phyloP scores from a whole-genome alignment of 2,888 invertebrate genomes.

The Drosophila algonquin region DNA sequence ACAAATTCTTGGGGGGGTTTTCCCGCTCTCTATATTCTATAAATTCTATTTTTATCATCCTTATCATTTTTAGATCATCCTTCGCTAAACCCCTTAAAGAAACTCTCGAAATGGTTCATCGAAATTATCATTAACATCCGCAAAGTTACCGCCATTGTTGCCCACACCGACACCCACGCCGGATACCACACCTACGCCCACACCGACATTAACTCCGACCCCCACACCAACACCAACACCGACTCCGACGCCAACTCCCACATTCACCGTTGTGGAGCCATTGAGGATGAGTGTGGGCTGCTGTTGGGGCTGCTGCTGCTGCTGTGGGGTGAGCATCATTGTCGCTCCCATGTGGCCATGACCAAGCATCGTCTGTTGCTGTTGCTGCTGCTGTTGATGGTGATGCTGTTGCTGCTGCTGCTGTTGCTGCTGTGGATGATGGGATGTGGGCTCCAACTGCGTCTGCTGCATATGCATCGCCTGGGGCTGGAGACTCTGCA shows the following conservation, averaged over 20 bases:
- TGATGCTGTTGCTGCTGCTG: constrained; percentile 45
- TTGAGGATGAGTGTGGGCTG: constrained; percentile 71
- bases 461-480: constrained; percentile 73
- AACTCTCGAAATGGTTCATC: constrained; percentile 84
- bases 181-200: constrained; percentile 23
- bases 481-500: constrained; percentile 75
- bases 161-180: constrained; percentile 32
- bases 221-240: constrained; percentile 32
- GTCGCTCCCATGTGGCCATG: constrained; percentile 57
- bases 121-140: constrained; percentile 81
- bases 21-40: constrained; percentile 30
- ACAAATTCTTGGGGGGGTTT: neutral
- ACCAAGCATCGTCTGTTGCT: constrained; percentile 56
- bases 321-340: constrained; percentile 67
- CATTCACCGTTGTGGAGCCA: constrained; percentile 47
- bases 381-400: constrained; percentile 53
- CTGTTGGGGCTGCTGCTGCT: constrained; percentile 25
- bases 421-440: constrained; percentile 47
- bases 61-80: neutral
- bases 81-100: constrained; percentile 66
- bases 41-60: constrained; percentile 54
- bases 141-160: constrained; percentile 53
- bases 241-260: constrained; percentile 46
- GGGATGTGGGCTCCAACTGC: constrained; percentile 49
- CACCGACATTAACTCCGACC: constrained; percentile 34